These are phyloP conservation scores for Chaetodon trifascialis DNA, from an alignment of 2,113 vertebrate genomes.

Conservation along the genomic window DNA sequence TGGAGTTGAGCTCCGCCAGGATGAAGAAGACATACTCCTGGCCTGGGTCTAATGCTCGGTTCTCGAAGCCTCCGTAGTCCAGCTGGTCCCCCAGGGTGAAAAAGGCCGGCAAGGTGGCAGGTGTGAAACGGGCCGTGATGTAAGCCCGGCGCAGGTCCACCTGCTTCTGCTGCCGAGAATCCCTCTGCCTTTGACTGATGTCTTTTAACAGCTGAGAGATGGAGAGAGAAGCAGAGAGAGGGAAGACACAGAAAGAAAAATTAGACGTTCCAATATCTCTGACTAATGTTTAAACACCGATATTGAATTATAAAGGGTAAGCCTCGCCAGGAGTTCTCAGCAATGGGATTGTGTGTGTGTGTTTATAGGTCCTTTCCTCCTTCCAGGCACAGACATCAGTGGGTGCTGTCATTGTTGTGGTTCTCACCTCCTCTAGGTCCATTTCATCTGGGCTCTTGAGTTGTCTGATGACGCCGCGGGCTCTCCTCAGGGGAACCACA, in stretches of 20 bases:
- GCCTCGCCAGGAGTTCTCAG: constrained; percentile 47
- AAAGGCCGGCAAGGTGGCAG: constrained; percentile 87
- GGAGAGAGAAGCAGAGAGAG: constrained; percentile 1
- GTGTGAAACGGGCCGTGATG: constrained; percentile 93
- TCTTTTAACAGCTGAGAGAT: constrained; percentile 90
- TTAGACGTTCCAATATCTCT: constrained; percentile 32
- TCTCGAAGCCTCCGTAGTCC: constrained; percentile 94
- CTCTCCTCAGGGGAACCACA: constrained; percentile 93
- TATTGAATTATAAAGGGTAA: constrained; percentile 49
- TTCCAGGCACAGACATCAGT: constrained; percentile 49
- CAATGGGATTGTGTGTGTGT: constrained; percentile 23
- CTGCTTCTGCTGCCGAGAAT: constrained; percentile 91
- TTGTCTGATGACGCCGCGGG: constrained; percentile 88
- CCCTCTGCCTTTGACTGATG: constrained; percentile 89
- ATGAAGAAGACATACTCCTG: constrained; percentile 96
- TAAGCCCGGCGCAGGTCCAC: constrained; percentile 92
- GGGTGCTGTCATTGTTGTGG: constrained; percentile 36
- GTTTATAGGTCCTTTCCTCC: constrained; percentile 34
- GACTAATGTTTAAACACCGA: constrained; percentile 48
- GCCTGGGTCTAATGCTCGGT: constrained; percentile 92
- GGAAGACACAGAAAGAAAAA: constrained; percentile 29
- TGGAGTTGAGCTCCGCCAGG: constrained; percentile 92
- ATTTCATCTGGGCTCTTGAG: constrained; percentile 96
- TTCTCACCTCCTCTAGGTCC: constrained; percentile 95
- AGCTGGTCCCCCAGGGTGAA: constrained; percentile 96